Conservation (phyloP, 2,113 vertebrate genomes). For the Brachyhypopomus gauderio region DNA sequence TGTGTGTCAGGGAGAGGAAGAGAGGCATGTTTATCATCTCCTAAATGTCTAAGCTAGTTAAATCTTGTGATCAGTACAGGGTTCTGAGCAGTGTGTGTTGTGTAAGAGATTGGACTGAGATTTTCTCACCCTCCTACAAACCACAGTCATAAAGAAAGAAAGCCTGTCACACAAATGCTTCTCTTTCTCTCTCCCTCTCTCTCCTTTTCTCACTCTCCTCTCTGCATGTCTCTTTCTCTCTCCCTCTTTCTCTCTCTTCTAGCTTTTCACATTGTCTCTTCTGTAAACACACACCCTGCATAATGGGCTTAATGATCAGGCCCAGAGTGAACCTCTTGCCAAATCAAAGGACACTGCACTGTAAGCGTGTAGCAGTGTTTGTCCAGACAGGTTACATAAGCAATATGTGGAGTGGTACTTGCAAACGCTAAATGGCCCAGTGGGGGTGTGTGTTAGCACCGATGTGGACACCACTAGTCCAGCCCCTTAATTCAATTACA, state of each 20-base stretch:
- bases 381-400: background rate
- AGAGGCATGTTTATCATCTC: conserved; percentile 11
- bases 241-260: no score
- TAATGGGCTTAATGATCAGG: background rate
- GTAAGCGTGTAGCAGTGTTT: background rate
- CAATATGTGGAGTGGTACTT: background rate
- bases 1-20: background rate
- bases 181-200: no score
- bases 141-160: conserved; percentile 39
- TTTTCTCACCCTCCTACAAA: conserved; percentile 47
- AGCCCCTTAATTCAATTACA: conserved; percentile 8
- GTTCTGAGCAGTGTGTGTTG: conserved; percentile 33
- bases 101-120: conserved; percentile 35
- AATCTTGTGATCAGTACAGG: conserved; percentile 13
- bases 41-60: conserved; percentile 20
- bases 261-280: background rate
- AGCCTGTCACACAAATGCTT: background rate
- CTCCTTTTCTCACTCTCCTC: no score
- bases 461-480: background rate
- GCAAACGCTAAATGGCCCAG: background rate
- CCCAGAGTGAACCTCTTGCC: background rate
- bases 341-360: background rate
- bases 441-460: background rate
- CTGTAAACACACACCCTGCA: background rate
- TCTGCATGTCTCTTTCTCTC: no score